Conservation (phyloP, 1,140 invertebrate genomes). For the Paraescarpia echinospica region DNA sequence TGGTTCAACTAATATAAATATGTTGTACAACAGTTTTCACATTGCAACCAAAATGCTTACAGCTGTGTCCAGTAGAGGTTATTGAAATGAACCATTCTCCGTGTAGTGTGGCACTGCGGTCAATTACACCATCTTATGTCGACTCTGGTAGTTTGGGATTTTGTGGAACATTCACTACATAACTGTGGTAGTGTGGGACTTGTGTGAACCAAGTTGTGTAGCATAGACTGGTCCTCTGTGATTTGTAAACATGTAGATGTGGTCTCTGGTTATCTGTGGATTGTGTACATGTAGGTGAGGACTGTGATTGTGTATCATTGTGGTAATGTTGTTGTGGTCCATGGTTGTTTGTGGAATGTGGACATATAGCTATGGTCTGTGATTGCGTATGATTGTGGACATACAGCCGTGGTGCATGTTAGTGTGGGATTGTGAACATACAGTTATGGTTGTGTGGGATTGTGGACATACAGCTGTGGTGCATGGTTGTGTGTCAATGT, state of each 20-base stretch:
- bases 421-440: not conserved
- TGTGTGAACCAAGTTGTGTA: not conserved
- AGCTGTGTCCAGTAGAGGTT: not conserved
- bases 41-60: not conserved
- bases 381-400: too few species aligned
- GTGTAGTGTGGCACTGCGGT: not conserved
- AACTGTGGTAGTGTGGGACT: not conserved
- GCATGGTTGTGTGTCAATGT: not conserved
- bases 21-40: not conserved
- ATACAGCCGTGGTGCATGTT: too few species aligned
- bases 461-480: not conserved
- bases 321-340: too few species aligned
- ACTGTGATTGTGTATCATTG: too few species aligned
- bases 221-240: too few species aligned
- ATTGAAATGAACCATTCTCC: not conserved
- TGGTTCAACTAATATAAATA: not conserved
- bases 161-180: not conserved
- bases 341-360: conserved; percentile 39
- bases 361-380: too few species aligned
- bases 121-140: not conserved
- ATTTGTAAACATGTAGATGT: not conserved
- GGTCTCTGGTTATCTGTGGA: too few species aligned
- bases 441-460: not conserved
- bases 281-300: too few species aligned
- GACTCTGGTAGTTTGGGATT: not conserved